Conservation (phyloP, 2,113 vertebrate species). For the Xiphophorus couchianus region DNA sequence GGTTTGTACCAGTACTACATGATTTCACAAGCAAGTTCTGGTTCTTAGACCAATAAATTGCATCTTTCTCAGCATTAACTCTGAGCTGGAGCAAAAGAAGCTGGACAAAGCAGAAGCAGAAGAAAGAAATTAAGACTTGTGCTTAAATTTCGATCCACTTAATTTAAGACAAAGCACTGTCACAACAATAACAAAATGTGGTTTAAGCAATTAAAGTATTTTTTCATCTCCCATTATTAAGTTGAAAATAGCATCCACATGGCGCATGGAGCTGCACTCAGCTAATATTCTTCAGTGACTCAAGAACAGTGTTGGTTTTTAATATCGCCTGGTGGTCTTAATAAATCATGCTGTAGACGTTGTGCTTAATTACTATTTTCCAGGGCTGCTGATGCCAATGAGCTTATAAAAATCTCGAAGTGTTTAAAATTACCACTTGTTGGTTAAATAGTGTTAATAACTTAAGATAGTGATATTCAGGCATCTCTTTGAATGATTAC, state of each 20-base stretch:
- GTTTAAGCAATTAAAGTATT: not conserved
- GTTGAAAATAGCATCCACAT: not conserved
- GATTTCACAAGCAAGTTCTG: too few relatives aligned
- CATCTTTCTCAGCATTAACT: too few relatives aligned
- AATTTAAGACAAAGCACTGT: too few relatives aligned
- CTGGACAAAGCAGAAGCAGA: too few relatives aligned
- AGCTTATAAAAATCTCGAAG: not conserved
- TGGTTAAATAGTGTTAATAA: not conserved
- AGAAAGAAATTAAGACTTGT: too few relatives aligned
- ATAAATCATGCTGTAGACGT: not conserved
- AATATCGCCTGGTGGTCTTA: not conserved
- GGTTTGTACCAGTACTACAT: too few relatives aligned
- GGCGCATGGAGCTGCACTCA: not conserved
- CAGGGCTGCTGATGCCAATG: not conserved
- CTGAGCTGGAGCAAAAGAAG: too few relatives aligned
- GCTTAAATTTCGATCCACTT: too few relatives aligned
- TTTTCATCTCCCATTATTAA: not conserved
- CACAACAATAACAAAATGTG: too few relatives aligned
- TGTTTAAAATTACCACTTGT: not conserved
- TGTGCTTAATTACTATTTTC: not conserved
- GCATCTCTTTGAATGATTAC: not conserved
- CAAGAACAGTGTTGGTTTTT: not conserved
- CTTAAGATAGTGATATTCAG: not conserved
- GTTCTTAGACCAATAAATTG: too few relatives aligned
- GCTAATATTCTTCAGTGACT: too few relatives aligned